These are phyloP conservation scores for Pygocentrus nattereri DNA, from an alignment of 2,797 vertebrate genomes.

Conservation along the genomic window DNA sequence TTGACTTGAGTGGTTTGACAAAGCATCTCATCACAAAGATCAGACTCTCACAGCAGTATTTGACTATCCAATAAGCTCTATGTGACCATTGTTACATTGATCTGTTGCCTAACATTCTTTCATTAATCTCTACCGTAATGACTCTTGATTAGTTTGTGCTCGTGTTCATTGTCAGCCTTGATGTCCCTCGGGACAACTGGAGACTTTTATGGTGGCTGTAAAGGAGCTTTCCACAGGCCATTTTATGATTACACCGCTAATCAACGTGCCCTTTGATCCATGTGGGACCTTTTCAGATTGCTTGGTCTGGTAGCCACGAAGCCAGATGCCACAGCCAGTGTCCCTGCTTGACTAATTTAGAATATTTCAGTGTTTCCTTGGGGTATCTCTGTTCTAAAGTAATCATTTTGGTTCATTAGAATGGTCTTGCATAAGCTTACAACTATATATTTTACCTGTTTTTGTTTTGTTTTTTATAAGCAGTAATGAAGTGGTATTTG, in stretches of 20 bases:
- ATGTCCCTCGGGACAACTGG: slow-evolving; percentile 18
- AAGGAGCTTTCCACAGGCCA: background rate
- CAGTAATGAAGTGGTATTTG: background rate
- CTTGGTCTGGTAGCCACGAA: background rate
- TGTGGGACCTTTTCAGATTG: slow-evolving; percentile 7
- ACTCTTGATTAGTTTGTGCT: slow-evolving; percentile 12
- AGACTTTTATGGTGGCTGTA: slow-evolving; percentile 39
- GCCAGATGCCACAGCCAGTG: background rate
- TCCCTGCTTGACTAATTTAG: background rate
- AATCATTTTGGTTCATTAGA: background rate
- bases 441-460: background rate
- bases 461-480: background rate
- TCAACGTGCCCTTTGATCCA: slow-evolving; percentile 36
- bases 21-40: background rate
- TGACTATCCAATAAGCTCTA: slow-evolving; percentile 1
- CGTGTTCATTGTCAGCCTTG: slow-evolving; percentile 32
- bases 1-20: background rate
- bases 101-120: slow-evolving; percentile 11
- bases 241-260: slow-evolving; percentile 36
- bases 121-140: slow-evolving; percentile 20
- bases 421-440: slow-evolving; percentile 5
- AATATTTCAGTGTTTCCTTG: background rate
- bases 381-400: background rate
- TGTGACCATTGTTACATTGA: background rate
- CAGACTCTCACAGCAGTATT: slow-evolving; percentile 18